These are phyloP conservation scores for Sarcophaga rosellei DNA, from an alignment of 2,888 invertebrate genomes.

Conservation along the genomic window DNA sequence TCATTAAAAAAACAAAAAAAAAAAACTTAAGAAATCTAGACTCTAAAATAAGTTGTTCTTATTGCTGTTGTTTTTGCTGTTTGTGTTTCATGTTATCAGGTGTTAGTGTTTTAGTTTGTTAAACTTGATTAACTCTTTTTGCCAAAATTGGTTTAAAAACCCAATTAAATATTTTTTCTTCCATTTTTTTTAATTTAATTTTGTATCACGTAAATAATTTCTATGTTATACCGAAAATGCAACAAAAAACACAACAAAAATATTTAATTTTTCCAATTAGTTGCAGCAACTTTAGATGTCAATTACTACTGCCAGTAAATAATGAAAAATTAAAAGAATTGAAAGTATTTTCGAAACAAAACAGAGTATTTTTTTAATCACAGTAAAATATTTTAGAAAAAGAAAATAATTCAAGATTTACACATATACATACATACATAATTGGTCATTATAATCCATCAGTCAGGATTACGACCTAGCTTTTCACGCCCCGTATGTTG, in stretches of 20 bases:
- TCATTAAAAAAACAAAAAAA: background rate
- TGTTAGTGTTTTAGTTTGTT: conserved; percentile 9
- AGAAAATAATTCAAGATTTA: too few relatives aligned
- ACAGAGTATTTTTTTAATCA: background rate
- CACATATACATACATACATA: too few relatives aligned
- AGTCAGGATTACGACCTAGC: too few relatives aligned
- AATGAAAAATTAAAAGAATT: conserved; percentile 36
- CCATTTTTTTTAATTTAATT: conserved; percentile 26
- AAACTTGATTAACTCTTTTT: conserved; percentile 46
- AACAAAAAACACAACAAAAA: background rate
- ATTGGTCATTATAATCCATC: too few relatives aligned
- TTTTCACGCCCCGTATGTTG: too few relatives aligned
- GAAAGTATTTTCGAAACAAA: background rate
- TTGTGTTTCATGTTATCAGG: conserved; percentile 4
- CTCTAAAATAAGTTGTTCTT: background rate
- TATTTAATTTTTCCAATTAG: conserved; percentile 39
- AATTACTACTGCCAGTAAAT: conserved; percentile 55
- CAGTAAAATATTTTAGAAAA: too few relatives aligned
- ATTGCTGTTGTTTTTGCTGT: background rate
- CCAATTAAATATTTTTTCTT: conserved; percentile 59
- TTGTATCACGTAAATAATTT: conserved; percentile 9
- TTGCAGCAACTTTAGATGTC: conserved; percentile 33
- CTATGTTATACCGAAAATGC: background rate
- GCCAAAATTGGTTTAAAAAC: conserved; percentile 65
- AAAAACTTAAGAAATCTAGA: conserved; percentile 16